Conservation (phyloP, 2,888 invertebrate genomes). For the Sesia bembeciformis region DNA sequence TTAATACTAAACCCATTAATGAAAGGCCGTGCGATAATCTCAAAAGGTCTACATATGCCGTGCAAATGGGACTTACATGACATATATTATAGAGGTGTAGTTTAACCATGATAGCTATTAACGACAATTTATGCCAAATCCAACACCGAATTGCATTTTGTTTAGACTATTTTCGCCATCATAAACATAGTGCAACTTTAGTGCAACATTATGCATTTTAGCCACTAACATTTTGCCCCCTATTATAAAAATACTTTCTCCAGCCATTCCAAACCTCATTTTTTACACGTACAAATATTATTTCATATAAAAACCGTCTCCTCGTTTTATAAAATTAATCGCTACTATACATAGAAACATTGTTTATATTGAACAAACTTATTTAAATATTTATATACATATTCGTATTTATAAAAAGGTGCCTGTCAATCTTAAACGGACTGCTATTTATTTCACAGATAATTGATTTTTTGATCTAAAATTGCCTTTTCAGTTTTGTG, state of each 20-base stretch:
- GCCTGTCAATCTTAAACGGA: too few relatives aligned
- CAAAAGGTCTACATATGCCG: too few relatives aligned
- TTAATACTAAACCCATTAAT: too few relatives aligned
- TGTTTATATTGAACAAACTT: constrained; percentile 11
- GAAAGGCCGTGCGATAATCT: too few relatives aligned
- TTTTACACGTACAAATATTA: constrained; percentile 31
- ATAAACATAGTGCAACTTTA: background rate
- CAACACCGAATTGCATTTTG: background rate
- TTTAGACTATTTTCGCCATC: background rate
- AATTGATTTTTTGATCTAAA: too few relatives aligned
- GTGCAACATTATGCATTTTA: constrained; percentile 42
- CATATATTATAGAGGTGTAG: too few relatives aligned
- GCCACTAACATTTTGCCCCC: constrained; percentile 56
- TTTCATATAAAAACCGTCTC: constrained; percentile 47
- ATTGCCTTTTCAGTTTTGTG: too few relatives aligned
- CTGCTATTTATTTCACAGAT: too few relatives aligned
- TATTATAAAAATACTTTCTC: constrained; percentile 37
- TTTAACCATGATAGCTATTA: background rate
- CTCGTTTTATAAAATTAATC: constrained; percentile 1
- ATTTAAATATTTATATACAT: constrained; percentile 2
- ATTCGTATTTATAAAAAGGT: too few relatives aligned
- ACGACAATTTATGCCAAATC: background rate
- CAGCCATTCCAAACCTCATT: constrained; percentile 15
- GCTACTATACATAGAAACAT: constrained; percentile 3
- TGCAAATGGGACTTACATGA: too few relatives aligned